Conservation (phyloP, 2,888 invertebrate species). For the Gastrophysa polygoni region DNA sequence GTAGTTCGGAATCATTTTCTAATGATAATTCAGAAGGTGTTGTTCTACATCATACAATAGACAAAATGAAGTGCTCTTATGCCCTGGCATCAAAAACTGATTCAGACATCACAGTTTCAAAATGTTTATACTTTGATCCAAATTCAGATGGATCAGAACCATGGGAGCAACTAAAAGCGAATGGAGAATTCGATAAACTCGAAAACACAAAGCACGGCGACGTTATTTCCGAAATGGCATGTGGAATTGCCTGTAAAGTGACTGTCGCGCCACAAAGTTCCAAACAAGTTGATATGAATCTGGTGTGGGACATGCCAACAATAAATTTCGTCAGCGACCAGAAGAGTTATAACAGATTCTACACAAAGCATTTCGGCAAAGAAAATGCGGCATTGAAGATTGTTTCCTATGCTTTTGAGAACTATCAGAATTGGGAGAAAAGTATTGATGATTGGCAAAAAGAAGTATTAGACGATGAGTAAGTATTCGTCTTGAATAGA, state of each 20-base stretch:
- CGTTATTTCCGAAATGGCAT: slow-evolving; percentile 53
- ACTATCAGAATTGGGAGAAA: slow-evolving; percentile 81
- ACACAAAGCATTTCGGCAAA: slow-evolving; percentile 81
- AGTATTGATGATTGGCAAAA: slow-evolving; percentile 87
- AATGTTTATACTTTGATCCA: slow-evolving; percentile 72
- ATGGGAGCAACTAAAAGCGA: slow-evolving; percentile 77
- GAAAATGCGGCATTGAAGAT: slow-evolving; percentile 76
- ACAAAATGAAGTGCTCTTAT: slow-evolving; percentile 71
- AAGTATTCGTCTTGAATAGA: slow-evolving; percentile 46
- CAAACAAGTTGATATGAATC: slow-evolving; percentile 70
- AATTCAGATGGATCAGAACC: slow-evolving; percentile 68
- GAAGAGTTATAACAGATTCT: slow-evolving; percentile 74
- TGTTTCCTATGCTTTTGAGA: slow-evolving; percentile 77
- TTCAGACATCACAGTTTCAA: slow-evolving; percentile 62
- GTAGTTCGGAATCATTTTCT: slow-evolving; percentile 64
- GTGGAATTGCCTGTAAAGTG: slow-evolving; percentile 73
- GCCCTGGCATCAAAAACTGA: slow-evolving; percentile 65
- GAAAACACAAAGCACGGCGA: slow-evolving; percentile 41
- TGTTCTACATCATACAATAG: slow-evolving; percentile 70
- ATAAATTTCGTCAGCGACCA: slow-evolving; percentile 77
- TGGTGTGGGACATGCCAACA: slow-evolving; percentile 92
- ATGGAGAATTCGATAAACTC: slow-evolving; percentile 67
- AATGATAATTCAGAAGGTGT: slow-evolving; percentile 64
- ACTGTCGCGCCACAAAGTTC: slow-evolving; percentile 62
- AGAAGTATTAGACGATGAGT: slow-evolving; percentile 79